Evolutionary conservation across 2,888 invertebrate genomes (phyloP).

Genomic region (Arctia plantaginis): DNA sequence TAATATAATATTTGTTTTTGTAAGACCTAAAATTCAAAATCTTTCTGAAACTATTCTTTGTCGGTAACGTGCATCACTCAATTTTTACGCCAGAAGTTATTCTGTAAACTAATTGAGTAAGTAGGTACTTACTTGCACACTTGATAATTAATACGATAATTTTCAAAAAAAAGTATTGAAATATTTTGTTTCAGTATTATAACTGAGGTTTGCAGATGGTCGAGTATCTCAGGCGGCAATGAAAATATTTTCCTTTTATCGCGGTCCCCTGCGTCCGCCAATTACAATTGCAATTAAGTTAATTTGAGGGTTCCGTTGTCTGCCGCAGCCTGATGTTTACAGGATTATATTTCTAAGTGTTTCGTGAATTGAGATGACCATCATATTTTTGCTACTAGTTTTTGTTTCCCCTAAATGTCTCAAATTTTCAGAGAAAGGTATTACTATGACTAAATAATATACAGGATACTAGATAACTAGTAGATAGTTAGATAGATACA

Average conservation of each 20-base stretch:
- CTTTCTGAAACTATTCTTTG: neutral
- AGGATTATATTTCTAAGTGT: conserved; percentile 71
- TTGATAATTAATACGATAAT: conserved; percentile 47
- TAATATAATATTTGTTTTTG: neutral
- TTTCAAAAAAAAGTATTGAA: conserved; percentile 42
- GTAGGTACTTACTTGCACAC: conserved; percentile 34
- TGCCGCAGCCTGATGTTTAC: conserved; percentile 61
- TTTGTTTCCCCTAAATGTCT: conserved; percentile 9
- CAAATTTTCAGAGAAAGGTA: neutral
- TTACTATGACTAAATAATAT: neutral
- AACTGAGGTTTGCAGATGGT: conserved; percentile 30
- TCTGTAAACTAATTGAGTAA: conserved; percentile 34
- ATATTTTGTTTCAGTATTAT: conserved; percentile 47
- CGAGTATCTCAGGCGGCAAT: conserved; percentile 50
- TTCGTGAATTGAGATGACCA: conserved; percentile 61
- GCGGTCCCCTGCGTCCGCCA: conserved; percentile 69
- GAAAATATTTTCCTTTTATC: conserved; percentile 79
- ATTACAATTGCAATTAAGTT: conserved; percentile 82
- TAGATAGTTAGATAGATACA: no score
- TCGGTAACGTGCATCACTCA: conserved; percentile 19
- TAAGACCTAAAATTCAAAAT: neutral
- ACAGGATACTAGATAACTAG: no score
- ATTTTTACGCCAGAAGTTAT: conserved; percentile 37
- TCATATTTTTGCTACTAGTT: conserved; percentile 42
- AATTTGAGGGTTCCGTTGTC: conserved; percentile 74